Conservation (phyloP, 2,888 invertebrate genomes). For the Cerceris rybyensis region DNA sequence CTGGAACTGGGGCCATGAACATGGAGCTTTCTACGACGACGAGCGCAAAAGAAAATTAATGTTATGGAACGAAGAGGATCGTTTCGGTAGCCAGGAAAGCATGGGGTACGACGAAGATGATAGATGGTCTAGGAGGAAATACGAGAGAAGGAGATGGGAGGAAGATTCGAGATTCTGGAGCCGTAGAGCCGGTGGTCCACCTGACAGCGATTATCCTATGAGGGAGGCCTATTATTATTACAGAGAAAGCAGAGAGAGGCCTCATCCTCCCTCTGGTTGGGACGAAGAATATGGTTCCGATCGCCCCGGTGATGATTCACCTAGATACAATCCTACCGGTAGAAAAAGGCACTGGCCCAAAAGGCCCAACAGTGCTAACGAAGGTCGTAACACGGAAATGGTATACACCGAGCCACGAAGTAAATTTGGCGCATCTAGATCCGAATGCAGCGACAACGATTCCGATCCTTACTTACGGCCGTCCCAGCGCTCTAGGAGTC, state of each 20-base stretch:
- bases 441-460: slow-evolving; percentile 80
- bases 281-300: slow-evolving; percentile 78
- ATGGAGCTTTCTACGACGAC: slow-evolving; percentile 76
- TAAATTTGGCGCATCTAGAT: slow-evolving; percentile 78
- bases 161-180: slow-evolving; percentile 81
- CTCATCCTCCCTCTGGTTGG: slow-evolving; percentile 72
- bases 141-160: slow-evolving; percentile 79
- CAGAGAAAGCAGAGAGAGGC: slow-evolving; percentile 72
- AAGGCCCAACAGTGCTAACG: slow-evolving; percentile 79
- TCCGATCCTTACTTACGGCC: slow-evolving; percentile 77
- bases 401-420: slow-evolving; percentile 73
- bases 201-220: slow-evolving; percentile 82
- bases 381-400: slow-evolving; percentile 76
- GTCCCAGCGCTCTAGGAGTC: slow-evolving; percentile 76
- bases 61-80: slow-evolving; percentile 78
- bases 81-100: slow-evolving; percentile 80
- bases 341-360: slow-evolving; percentile 79
- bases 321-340: slow-evolving; percentile 66
- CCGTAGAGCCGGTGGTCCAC: slow-evolving; percentile 80
- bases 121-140: slow-evolving; percentile 74
- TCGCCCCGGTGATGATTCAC: slow-evolving; percentile 75
- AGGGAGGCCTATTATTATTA: slow-evolving; percentile 77
- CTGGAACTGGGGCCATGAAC: slow-evolving; percentile 72
- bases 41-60: slow-evolving; percentile 78
- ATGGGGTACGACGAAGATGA: slow-evolving; percentile 82